Percentiles rank a stretch among this genome's conserved stretches.
Conservation (phyloP, 2,113 vertebrate genomes). For the Symphodus melops region DNA sequence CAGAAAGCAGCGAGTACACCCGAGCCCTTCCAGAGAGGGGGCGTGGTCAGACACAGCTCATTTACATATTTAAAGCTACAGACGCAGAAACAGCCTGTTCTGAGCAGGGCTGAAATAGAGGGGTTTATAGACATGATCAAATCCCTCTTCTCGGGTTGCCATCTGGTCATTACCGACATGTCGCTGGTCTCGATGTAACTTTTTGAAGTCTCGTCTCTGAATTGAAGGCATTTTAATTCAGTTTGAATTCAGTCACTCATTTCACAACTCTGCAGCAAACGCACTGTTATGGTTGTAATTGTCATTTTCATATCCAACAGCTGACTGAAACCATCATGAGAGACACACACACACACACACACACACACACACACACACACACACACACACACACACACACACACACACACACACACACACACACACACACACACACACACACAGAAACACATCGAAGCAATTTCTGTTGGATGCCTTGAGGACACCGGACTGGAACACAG, state of each 20-base stretch:
- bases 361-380: constrained; percentile 11
- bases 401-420: constrained; percentile 9
- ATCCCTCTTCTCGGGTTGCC: too few relatives aligned
- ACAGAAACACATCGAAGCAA: constrained; percentile 65
- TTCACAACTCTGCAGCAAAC: constrained; percentile 11
- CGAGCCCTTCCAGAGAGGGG: too few relatives aligned
- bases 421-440: constrained; percentile 16
- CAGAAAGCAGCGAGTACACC: too few relatives aligned
- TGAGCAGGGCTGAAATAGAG: too few relatives aligned
- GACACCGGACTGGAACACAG: constrained; percentile 55
- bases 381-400: constrained; percentile 13
- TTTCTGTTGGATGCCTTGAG: constrained; percentile 75
- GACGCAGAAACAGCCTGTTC: too few relatives aligned
- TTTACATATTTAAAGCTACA: too few relatives aligned
- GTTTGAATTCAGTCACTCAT: constrained; percentile 1
- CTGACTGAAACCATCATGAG: constrained; percentile 22
- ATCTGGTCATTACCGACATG: too few relatives aligned
- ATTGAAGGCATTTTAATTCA: not conserved
- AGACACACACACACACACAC: constrained; percentile 16
- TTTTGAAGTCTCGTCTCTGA: too few relatives aligned
- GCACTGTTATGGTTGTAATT: constrained; percentile 16
- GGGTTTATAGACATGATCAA: too few relatives aligned
- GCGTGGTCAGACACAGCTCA: too few relatives aligned
- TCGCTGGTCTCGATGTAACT: too few relatives aligned
- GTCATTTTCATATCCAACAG: constrained; percentile 29